These are phyloP conservation scores for Rhinogobio ventralis DNA, from an alignment of 2,797 vertebrate genomes.

Conservation along the genomic window DNA sequence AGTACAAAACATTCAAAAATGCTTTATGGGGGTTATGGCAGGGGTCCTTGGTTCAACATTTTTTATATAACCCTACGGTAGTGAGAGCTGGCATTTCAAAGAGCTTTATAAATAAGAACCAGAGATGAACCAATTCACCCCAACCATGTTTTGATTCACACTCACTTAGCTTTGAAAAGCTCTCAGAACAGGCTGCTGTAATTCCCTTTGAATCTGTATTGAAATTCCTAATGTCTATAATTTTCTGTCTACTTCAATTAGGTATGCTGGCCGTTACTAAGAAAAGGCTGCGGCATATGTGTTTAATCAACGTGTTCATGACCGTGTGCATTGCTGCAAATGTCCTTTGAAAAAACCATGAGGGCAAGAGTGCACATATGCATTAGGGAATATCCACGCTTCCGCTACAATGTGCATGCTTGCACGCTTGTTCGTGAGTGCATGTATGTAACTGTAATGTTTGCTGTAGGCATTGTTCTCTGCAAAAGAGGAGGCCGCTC, in stretches of 20 bases:
- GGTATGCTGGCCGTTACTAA: neutral
- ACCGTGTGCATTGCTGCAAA: conserved; percentile 18
- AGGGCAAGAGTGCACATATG: neutral
- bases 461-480: conserved; percentile 45
- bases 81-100: conserved; percentile 30
- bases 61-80: neutral
- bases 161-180: conserved; percentile 37
- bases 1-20: neutral
- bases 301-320: neutral
- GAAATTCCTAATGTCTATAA: conserved; percentile 31
- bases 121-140: conserved; percentile 31
- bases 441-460: conserved; percentile 7
- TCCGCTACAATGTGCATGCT: conserved; percentile 9
- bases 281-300: neutral
- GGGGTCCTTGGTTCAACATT: neutral
- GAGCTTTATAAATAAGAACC: conserved; percentile 31
- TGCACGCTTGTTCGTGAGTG: conserved; percentile 13
- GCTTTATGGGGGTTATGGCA: neutral
- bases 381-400: conserved; percentile 29
- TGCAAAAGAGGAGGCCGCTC: conserved; percentile 15
- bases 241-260: conserved; percentile 28
- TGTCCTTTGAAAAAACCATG: neutral
- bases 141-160: conserved; percentile 50
- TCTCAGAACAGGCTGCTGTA: conserved; percentile 25
- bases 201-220: conserved; percentile 36